Conservation (phyloP, 2,888 invertebrate genomes). For the Bhutanitis thaidina region DNA sequence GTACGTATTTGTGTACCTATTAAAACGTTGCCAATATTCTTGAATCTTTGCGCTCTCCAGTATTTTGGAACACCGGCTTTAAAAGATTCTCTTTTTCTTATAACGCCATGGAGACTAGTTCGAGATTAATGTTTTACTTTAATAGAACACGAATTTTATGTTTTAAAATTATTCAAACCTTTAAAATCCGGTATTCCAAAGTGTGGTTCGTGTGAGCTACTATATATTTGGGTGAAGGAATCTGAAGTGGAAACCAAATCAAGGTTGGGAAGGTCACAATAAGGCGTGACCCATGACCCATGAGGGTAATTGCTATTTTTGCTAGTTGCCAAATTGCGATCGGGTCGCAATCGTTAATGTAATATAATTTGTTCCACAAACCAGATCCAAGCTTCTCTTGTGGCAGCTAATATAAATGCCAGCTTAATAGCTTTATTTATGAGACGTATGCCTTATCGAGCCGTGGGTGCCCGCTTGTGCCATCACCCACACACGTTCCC, state of each 20-base stretch:
- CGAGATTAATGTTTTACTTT: too few species aligned
- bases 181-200: slow-evolving; percentile 57
- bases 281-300: slow-evolving; percentile 84
- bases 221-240: slow-evolving; percentile 79
- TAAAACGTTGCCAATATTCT: slow-evolving; percentile 62
- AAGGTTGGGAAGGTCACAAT: slow-evolving; percentile 87
- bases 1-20: slow-evolving; percentile 76
- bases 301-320: slow-evolving; percentile 53
- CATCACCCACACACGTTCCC: slow-evolving; percentile 54
- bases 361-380: slow-evolving; percentile 46
- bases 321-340: slow-evolving; percentile 48
- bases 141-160: too few species aligned
- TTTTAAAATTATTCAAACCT: not conserved
- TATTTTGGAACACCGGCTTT: slow-evolving; percentile 69
- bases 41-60: slow-evolving; percentile 63
- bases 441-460: slow-evolving; percentile 63
- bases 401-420: slow-evolving; percentile 53
- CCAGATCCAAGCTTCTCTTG: slow-evolving; percentile 47
- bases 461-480: slow-evolving; percentile 77
- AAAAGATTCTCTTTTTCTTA: slow-evolving; percentile 6
- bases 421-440: slow-evolving; percentile 64
- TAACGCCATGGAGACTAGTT: too few species aligned
- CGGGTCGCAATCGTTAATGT: slow-evolving; percentile 44
- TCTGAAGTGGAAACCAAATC: slow-evolving; percentile 91
- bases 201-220: slow-evolving; percentile 49